phyloP scores from a whole-genome alignment of 37 sponge, comb jelly and placozoan genomes.

The Halisarca cf. caerulea region DNA sequence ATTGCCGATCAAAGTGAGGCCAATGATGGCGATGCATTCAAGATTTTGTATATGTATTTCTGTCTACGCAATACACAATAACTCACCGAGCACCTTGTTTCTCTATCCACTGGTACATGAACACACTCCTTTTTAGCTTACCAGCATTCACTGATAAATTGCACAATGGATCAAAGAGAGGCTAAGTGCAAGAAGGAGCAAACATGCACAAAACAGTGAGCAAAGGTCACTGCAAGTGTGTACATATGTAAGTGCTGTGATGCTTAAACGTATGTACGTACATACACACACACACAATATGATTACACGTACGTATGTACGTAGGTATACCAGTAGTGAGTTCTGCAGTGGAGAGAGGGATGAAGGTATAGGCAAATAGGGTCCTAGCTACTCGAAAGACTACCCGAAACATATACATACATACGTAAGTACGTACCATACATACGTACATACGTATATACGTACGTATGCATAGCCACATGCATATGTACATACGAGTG shows the following conservation, averaged over 20 bases:
- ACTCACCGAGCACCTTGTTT: constrained; percentile 20
- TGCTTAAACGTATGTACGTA: background rate
- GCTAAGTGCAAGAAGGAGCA: background rate
- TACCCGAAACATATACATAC: background rate
- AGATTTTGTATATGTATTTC: too few species aligned
- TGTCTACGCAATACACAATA: background rate
- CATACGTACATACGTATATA: too few species aligned
- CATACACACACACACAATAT: constrained; percentile 3
- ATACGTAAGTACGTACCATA: background rate
- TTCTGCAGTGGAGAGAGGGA: too few species aligned
- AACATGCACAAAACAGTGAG: background rate
- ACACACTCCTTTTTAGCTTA: constrained; percentile 42
- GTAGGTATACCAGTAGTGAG: too few species aligned
- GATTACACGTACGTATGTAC: background rate
- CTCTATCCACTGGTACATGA: constrained; percentile 81
- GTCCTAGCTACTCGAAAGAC: too few species aligned
- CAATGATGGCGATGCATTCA: too few species aligned
- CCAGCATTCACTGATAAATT: constrained; percentile 30
- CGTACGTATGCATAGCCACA: too few species aligned
- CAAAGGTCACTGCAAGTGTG: background rate
- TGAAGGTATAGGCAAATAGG: too few species aligned
- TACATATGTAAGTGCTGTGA: background rate
- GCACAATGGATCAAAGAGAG: constrained; percentile 19
- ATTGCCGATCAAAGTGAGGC: too few species aligned
- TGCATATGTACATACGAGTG: too few species aligned